A percentile compares a stretch with the other conserved stretches of the same genome.
Evolutionary conservation across 2,113 vertebrate genomes (phyloP).

Genomic region (Bettongia penicillata): DNA sequence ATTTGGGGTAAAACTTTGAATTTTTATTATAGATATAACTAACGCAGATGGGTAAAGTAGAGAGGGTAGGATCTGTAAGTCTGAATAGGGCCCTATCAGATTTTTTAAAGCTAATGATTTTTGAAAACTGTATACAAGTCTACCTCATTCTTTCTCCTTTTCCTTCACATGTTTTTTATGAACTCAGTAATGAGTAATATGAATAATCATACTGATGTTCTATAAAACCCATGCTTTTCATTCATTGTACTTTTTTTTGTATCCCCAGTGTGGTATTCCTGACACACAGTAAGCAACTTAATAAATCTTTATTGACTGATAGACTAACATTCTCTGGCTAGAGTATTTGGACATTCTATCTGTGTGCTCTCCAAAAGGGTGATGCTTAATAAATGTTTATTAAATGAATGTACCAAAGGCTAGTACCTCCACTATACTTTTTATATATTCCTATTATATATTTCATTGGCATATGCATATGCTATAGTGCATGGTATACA

Average conservation of each 20-base stretch:
- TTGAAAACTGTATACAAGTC: slow-evolving; percentile 44
- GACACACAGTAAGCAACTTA: not conserved
- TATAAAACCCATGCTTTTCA: slow-evolving; percentile 31
- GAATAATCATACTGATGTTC: slow-evolving; percentile 59
- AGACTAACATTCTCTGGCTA: not conserved
- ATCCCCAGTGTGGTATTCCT: not conserved
- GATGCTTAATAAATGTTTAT: not conserved
- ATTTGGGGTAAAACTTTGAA: not conserved
- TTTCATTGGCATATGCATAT: not conserved
- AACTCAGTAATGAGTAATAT: slow-evolving; percentile 44
- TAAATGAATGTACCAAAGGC: not conserved
- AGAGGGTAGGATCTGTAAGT: not conserved
- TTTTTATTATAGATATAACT: not conserved
- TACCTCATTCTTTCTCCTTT: slow-evolving; percentile 21
- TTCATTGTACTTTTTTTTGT: not conserved
- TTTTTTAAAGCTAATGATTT: not conserved
- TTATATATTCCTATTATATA: not conserved
- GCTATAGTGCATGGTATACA: not conserved
- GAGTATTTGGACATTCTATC: not conserved
- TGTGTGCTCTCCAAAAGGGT: not conserved
- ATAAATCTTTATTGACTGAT: not conserved
- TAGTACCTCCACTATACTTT: not conserved
- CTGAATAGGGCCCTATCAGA: not conserved
- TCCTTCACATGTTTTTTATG: slow-evolving; percentile 47
- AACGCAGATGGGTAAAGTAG: not conserved